Percentiles rank a stretch among this genome's conserved stretches.
phyloP scores from a whole-genome alignment of 2,797 vertebrate species.

The Labeo calbasu region DNA sequence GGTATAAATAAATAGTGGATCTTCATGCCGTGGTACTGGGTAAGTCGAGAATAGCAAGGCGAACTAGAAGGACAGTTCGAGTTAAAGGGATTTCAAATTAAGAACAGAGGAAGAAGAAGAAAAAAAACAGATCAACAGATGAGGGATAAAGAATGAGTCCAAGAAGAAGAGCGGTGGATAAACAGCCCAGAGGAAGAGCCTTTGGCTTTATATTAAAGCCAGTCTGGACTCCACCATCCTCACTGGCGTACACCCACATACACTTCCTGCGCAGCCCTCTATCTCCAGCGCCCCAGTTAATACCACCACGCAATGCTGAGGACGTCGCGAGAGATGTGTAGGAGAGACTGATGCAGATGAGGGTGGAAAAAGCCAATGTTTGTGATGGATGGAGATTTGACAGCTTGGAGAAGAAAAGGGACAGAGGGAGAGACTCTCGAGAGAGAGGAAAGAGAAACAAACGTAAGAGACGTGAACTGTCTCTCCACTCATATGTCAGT shows the following conservation, averaged over 20 bases:
- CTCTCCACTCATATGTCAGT: background rate
- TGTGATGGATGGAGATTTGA: conserved; percentile 43
- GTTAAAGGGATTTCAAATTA: conserved; percentile 13
- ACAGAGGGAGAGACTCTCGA: conserved; percentile 9
- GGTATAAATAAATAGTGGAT: background rate
- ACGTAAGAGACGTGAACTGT: conserved; percentile 3
- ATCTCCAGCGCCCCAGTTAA: background rate
- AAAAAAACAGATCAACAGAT: conserved; percentile 28
- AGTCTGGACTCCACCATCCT: conserved; percentile 20
- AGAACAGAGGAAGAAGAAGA: background rate
- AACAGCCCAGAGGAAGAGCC: conserved; percentile 32
- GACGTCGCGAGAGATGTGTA: background rate
- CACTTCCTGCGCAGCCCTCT: conserved; percentile 24
- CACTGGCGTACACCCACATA: conserved; percentile 23
- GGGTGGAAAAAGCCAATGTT: conserved; percentile 24
- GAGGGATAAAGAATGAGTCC: conserved; percentile 19
- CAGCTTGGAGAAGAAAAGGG: conserved; percentile 14
- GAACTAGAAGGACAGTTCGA: background rate
- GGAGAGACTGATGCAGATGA: conserved; percentile 23
- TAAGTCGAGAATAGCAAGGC: background rate
- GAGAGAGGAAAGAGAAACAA: conserved; percentile 35
- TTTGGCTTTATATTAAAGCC: conserved; percentile 32
- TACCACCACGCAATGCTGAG: background rate
- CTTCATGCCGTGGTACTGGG: background rate
- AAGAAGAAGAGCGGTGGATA: conserved; percentile 14